These are phyloP conservation scores for Callimorpha dominula DNA, from an alignment of 2,888 invertebrate genomes.

Conservation along the genomic window DNA sequence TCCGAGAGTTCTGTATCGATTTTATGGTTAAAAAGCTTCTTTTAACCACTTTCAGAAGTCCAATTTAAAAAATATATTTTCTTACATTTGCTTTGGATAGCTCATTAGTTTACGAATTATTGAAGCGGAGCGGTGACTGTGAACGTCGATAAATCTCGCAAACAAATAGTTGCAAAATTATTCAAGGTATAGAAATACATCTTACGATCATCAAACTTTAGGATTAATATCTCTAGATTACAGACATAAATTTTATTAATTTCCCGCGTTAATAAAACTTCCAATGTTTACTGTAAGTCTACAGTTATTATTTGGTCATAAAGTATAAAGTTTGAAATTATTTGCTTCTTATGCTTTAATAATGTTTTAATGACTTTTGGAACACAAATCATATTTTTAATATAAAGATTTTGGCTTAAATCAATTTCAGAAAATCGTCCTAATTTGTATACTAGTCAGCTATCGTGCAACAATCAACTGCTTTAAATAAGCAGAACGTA, in stretches of 20 bases:
- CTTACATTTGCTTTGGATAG: not conserved
- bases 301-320: no score
- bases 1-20: not conserved
- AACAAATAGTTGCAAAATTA: not conserved
- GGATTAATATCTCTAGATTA: not conserved
- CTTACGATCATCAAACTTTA: not conserved
- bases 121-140: not conserved
- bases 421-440: slow-evolving; percentile 22
- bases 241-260: not conserved
- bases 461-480: slow-evolving; percentile 33
- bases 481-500: slow-evolving; percentile 42
- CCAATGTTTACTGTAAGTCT: no score
- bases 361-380: not conserved
- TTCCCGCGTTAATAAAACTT: no score
- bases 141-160: not conserved
- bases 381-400: not conserved
- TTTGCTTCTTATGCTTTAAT: not conserved
- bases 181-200: not conserved
- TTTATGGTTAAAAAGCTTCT: not conserved
- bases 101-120: not conserved
- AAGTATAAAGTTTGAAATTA: no score
- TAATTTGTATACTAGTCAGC: slow-evolving; percentile 36
- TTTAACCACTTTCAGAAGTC: not conserved
- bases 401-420: not conserved
- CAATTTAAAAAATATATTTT: not conserved